A percentile compares a stretch with the other conserved stretches of the same genome.
Conservation (phyloP, 2,888 invertebrate species). For the Pollenia labialis region DNA sequence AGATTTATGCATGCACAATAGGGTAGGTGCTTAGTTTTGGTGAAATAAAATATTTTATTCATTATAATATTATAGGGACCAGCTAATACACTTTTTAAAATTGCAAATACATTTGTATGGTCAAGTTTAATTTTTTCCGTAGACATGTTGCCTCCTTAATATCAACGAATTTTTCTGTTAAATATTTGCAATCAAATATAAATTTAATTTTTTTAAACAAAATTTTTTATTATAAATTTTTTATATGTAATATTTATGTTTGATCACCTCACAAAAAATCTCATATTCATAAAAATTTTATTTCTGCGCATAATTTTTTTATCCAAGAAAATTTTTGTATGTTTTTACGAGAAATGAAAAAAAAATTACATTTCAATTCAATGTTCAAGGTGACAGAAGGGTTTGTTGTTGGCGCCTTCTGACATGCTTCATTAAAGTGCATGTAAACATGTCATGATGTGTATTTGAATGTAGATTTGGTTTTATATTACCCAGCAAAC, state of each 20-base stretch:
- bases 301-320: not conserved
- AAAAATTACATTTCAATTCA: slow-evolving; percentile 16
- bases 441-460: slow-evolving; percentile 50
- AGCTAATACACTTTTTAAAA: too few relatives aligned
- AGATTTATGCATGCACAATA: too few relatives aligned
- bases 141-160: too few relatives aligned
- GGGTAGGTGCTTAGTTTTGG: too few relatives aligned
- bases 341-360: not conserved
- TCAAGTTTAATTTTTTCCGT: too few relatives aligned
- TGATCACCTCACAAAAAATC: not conserved
- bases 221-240: too few relatives aligned
- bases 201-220: not conserved
- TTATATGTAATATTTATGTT: too few relatives aligned
- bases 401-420: slow-evolving; percentile 32
- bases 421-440: slow-evolving; percentile 53
- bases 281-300: slow-evolving; percentile 13
- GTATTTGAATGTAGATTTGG: not conserved
- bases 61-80: too few relatives aligned
- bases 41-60: too few relatives aligned
- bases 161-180: not conserved
- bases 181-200: slow-evolving; percentile 2
- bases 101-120: too few relatives aligned
- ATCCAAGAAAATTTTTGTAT: not conserved
- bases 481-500: too few relatives aligned
- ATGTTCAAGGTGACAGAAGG: slow-evolving; percentile 40